Base-by-base conservation (phyloP, 2,888 invertebrate genomes). In the Plagodis pulveraria region DNA sequence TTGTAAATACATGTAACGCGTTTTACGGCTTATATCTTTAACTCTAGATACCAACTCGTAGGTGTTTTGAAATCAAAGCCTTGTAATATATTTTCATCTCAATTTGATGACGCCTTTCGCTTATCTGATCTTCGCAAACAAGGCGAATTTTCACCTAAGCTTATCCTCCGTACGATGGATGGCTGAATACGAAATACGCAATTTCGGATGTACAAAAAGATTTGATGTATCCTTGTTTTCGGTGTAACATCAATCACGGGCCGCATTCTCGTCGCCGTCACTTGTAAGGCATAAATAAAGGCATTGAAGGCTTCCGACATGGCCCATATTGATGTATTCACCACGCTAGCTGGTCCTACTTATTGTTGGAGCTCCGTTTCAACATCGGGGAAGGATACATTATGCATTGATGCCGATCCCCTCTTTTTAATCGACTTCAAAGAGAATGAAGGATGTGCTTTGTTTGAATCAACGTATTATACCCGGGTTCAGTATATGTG, bases 311-410 rank as follows among this genome's bases (percentile, higher is more conserved):
- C 74, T 81, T 83, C 82, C 85, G 81, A 80, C 83, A 75, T 78
- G 74, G 68, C 66, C 72, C 71, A 72, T 78, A 85, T 86, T 85
- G 86, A 86, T 83, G 84, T 86, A 86, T 86, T 86, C 82, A 82
- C 74, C 78, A 73, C 74, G 73, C 75, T 77, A 81, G 80, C 80
- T 72, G 77, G 73, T 78, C 77, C 70, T 76, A 75, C 79, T 81
- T 81, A 81, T 83, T 81, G 82, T 84, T 73, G 70, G 74, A 73
- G 75, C 71, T 73, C 73, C 77, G 72, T 74, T 75, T 75, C 71
- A 69, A 71, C 73, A 72, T 73, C 70, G 67, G 72, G 67, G 69
- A 73, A 56, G 66, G 61, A 65, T 65, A 67, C 63, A 67, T 67
- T 69, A 69, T 69, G 65, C 62, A 62, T 60, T 62, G 58, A 59